phyloP scores from a whole-genome alignment of 2,888 invertebrate species.

The Hecatera dysodea region DNA sequence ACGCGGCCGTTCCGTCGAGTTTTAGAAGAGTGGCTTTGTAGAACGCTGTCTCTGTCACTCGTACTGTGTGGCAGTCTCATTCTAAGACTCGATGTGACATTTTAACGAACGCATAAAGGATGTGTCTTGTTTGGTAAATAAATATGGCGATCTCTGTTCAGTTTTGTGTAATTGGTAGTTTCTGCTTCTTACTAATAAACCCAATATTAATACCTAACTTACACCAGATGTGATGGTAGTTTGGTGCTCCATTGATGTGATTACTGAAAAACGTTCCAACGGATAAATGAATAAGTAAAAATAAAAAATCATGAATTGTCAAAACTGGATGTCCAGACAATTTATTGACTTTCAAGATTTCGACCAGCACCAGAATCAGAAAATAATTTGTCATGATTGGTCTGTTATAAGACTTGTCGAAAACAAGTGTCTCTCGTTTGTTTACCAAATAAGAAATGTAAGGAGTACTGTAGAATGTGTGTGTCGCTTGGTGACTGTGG shows the following conservation, averaged over 20 bases:
- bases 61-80: background rate
- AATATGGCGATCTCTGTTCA: background rate
- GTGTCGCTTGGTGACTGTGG: constrained; percentile 12
- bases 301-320: no score
- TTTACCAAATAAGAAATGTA: constrained; percentile 18
- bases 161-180: background rate
- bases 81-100: constrained; percentile 12
- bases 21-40: constrained; percentile 3
- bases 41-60: constrained; percentile 5
- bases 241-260: no score
- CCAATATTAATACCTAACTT: no score
- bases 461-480: background rate
- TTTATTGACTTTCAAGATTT: no score
- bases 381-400: background rate
- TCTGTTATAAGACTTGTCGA: background rate
- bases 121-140: constrained; percentile 29
- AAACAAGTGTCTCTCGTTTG: no score
- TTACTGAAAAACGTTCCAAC: no score
- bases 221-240: no score
- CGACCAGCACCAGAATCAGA: no score
- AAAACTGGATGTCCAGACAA: no score
- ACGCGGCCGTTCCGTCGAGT: background rate
- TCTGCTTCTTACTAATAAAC: no score
- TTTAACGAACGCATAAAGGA: background rate
- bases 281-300: no score